Evolutionary conservation across 2,797 vertebrate species (phyloP).

Genomic region (Cyclopterus lumpus): DNA sequence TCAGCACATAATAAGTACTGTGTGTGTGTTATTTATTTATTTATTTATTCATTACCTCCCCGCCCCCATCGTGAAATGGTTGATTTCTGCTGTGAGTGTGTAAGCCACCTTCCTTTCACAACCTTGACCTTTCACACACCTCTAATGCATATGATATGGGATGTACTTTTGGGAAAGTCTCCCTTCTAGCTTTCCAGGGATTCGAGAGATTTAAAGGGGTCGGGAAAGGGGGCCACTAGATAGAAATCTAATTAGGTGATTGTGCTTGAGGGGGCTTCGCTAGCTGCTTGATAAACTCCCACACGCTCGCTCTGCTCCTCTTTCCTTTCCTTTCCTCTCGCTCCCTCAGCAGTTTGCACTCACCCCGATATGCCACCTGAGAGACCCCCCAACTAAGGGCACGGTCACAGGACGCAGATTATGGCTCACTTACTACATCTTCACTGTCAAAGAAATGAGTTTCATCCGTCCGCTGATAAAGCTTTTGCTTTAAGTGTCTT

Average conservation of each 20-base stretch:
- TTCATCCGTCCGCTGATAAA: slow-evolving; percentile 15
- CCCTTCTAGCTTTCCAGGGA: slow-evolving; percentile 68
- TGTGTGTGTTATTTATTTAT: slow-evolving; percentile 41
- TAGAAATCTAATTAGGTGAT: slow-evolving; percentile 86
- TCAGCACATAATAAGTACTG: slow-evolving; percentile 20
- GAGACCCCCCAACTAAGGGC: slow-evolving; percentile 67
- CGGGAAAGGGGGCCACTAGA: slow-evolving; percentile 75
- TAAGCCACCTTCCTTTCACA: slow-evolving; percentile 58
- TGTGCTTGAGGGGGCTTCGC: slow-evolving; percentile 80
- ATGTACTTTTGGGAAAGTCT: slow-evolving; percentile 68
- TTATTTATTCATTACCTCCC: slow-evolving; percentile 41
- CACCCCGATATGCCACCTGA: slow-evolving; percentile 45
- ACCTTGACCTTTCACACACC: slow-evolving; percentile 71
- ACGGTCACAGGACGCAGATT: slow-evolving; percentile 60
- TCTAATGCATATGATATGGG: slow-evolving; percentile 51
- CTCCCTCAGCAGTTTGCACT: slow-evolving; percentile 46
- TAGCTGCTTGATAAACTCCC: slow-evolving; percentile 83
- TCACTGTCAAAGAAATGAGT: slow-evolving; percentile 45
- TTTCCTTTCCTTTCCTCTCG: slow-evolving; percentile 52
- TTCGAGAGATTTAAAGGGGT: slow-evolving; percentile 80
- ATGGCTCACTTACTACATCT: slow-evolving; percentile 49
- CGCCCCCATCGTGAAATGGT: slow-evolving; percentile 23
- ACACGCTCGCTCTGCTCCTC: slow-evolving; percentile 55
- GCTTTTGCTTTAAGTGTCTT: slow-evolving; percentile 23
- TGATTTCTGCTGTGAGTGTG: slow-evolving; percentile 51